phyloP scores from a whole-genome alignment of 1,140 invertebrate genomes.

The Aphaenogaster floridana region DNA sequence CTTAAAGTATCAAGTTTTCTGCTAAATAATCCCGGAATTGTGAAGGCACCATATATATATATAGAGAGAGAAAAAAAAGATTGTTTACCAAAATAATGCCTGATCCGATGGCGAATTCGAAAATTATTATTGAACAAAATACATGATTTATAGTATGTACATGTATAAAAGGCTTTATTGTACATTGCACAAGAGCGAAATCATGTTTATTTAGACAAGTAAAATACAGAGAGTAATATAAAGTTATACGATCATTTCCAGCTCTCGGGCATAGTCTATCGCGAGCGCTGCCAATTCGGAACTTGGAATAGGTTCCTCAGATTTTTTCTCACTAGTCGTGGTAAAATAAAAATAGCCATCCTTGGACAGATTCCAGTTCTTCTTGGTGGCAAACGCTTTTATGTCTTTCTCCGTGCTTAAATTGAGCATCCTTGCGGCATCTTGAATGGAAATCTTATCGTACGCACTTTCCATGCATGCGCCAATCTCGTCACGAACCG shows the following conservation, averaged over 20 bases:
- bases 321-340: conserved; percentile 90
- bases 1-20: no score
- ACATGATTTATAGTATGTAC: not conserved
- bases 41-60: not conserved
- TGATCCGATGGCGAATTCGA: not conserved
- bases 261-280: conserved; percentile 98
- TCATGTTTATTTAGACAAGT: conserved; percentile 65
- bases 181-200: not conserved
- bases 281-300: conserved; percentile 96
- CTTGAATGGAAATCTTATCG: conserved; percentile 94
- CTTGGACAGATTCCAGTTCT: conserved; percentile 93
- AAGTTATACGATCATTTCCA: conserved; percentile 99
- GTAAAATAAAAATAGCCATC: conserved; percentile 94
- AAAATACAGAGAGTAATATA: conserved; percentile 53
- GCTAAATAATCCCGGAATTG: not conserved
- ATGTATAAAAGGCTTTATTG: not conserved
- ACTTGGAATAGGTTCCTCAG: conserved; percentile 95
- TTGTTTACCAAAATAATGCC: not conserved
- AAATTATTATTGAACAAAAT: not conserved
- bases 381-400: conserved; percentile 93
- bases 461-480: conserved; percentile 99
- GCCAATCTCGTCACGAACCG: conserved; percentile 98
- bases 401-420: conserved; percentile 92
- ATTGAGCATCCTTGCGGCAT: conserved; percentile 97
- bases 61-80: no score